Percentiles rank a stretch among this genome's conserved stretches.
phyloP scores from a whole-genome alignment of 2,797 vertebrate genomes.

The Sebastes nivosus region DNA sequence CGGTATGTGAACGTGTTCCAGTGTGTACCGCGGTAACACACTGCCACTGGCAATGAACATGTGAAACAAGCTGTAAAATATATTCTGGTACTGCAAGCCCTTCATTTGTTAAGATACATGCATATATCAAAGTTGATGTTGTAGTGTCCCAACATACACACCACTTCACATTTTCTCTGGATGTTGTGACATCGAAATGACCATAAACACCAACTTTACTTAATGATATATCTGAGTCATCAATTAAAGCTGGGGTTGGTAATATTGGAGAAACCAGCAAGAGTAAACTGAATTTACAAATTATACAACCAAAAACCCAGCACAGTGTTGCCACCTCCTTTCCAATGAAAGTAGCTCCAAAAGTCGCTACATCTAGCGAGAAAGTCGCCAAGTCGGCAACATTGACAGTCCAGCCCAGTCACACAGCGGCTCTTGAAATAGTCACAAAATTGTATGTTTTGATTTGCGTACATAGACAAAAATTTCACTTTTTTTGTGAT shows the following conservation, averaged over 20 bases:
- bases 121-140: not conserved
- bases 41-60: constrained; percentile 8
- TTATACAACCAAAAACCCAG: not conserved
- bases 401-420: not conserved
- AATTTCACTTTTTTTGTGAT: not conserved
- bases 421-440: not conserved
- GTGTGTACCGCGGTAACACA: not conserved
- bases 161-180: not conserved
- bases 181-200: not conserved
- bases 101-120: constrained; percentile 15
- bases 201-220: not conserved
- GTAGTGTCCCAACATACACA: not conserved
- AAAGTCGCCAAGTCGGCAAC: not conserved
- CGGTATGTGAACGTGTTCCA: constrained; percentile 35
- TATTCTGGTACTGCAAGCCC: constrained; percentile 15
- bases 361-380: not conserved
- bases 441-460: not conserved
- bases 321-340: not conserved
- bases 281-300: not conserved
- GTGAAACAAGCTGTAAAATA: constrained; percentile 52
- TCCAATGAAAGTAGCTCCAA: not conserved
- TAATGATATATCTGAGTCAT: not conserved
- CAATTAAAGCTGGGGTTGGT: not conserved
- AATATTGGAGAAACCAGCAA: not conserved
- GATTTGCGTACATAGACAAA: not conserved